These are phyloP conservation scores for pig (Sus scrofa) DNA, from an alignment of 2,113 vertebrate species.

Conservation along the genomic window DNA sequence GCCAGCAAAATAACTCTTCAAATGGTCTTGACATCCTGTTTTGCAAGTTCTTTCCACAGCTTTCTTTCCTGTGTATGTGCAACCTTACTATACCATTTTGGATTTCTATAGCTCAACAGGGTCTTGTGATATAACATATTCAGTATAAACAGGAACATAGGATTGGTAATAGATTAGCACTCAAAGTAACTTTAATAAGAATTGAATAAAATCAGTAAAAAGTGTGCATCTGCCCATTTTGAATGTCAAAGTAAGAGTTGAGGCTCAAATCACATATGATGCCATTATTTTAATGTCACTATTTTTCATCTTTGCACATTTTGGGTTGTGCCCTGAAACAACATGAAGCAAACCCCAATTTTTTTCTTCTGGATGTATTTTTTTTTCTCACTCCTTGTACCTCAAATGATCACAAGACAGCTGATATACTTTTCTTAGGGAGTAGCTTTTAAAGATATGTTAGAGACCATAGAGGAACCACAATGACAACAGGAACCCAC, in stretches of 20 bases:
- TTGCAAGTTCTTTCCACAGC: neutral
- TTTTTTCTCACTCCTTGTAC: neutral
- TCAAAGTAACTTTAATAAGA: neutral
- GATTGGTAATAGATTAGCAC: neutral
- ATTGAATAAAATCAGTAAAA: neutral
- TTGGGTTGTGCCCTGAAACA: neutral
- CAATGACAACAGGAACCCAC: neutral
- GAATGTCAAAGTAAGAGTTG: neutral
- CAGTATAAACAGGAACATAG: neutral
- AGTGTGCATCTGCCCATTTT: neutral
- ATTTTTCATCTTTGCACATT: slow-evolving; percentile 2
- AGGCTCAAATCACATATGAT: neutral
- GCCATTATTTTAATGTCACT: neutral
- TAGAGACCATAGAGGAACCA: neutral
- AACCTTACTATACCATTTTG: neutral
- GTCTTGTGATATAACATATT: neutral
- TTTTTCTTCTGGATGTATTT: neutral
- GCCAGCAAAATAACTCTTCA: neutral
- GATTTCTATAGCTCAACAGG: neutral
- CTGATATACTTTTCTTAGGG: neutral
- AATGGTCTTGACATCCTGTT: neutral
- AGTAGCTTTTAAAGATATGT: neutral
- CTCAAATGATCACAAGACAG: slow-evolving; percentile 10
- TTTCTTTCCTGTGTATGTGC: neutral
- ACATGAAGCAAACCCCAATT: neutral